Evolutionary conservation across 2,888 invertebrate genomes (phyloP).

Genomic region (Atethmia centrago): DNA sequence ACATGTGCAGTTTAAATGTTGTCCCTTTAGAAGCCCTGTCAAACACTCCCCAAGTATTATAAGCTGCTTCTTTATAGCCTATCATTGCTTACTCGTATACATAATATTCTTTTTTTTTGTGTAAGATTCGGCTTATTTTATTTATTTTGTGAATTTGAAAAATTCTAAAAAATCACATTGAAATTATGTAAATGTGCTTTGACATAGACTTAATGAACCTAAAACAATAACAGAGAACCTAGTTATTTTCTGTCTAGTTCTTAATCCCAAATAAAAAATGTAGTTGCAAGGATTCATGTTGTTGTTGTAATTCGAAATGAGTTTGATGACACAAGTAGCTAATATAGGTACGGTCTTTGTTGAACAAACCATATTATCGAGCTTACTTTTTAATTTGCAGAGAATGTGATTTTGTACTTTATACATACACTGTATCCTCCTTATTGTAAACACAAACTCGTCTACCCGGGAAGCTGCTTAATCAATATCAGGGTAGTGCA

Average conservation of each 20-base stretch:
- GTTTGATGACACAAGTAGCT: not conserved
- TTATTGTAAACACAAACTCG: constrained; percentile 19
- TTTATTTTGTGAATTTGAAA: not conserved
- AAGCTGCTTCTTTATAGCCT: constrained; percentile 46
- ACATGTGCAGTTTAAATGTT: not conserved
- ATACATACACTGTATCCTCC: constrained; percentile 11
- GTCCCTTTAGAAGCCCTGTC: not conserved
- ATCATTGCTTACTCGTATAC: constrained; percentile 35
- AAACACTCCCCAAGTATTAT: not conserved
- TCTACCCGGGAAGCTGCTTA: constrained; percentile 44
- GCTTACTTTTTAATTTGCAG: constrained; percentile 14
- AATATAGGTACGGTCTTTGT: not conserved
- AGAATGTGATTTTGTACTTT: constrained; percentile 8
- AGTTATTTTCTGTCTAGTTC: not conserved
- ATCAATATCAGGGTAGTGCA: constrained; percentile 45
- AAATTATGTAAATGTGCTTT: constrained; percentile 8
- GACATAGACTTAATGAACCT: constrained; percentile 10
- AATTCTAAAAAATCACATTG: not conserved
- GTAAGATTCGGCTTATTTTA: not conserved
- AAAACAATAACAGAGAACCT: constrained; percentile 12
- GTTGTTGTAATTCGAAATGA: constrained; percentile 4
- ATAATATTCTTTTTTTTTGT: not conserved
- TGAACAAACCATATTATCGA: constrained; percentile 3
- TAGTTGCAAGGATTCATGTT: not conserved
- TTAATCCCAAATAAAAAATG: not conserved